A percentile compares a stretch with the other conserved stretches of the same genome.
phyloP scores from a whole-genome alignment of 2,888 invertebrate species.

The Netelia melanura region DNA sequence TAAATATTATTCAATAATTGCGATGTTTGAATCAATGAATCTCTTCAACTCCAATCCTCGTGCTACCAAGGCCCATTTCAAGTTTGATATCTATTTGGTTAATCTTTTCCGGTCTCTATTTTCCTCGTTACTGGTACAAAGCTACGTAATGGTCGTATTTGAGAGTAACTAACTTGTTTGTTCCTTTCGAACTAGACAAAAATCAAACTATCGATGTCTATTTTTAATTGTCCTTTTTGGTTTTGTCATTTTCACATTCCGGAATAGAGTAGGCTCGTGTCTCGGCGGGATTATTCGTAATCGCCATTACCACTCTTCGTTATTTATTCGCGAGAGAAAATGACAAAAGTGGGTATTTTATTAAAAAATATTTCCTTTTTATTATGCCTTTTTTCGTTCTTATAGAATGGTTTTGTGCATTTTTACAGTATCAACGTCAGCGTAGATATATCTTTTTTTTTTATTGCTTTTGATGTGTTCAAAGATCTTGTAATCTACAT shows the following conservation, averaged over 20 bases:
- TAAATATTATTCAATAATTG: conserved; percentile 26
- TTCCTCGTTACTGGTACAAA: conserved; percentile 53
- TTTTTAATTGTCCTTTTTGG: conserved; percentile 3
- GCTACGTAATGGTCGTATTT: conserved; percentile 33
- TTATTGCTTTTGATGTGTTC: conserved; percentile 29
- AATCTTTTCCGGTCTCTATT: background rate
- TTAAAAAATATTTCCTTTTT: conserved; percentile 78
- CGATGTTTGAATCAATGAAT: conserved; percentile 32
- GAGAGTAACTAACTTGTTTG: conserved; percentile 7
- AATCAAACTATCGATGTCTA: conserved; percentile 27
- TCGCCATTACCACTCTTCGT: background rate
- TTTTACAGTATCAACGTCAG: conserved; percentile 75
- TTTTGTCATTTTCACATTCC: conserved; percentile 49
- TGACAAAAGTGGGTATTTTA: conserved; percentile 69
- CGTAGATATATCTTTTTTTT: conserved; percentile 33
- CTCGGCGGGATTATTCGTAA: conserved; percentile 5
- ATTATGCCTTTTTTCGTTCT: conserved; percentile 73
- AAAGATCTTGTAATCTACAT: conserved; percentile 53
- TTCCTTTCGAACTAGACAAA: conserved; percentile 19
- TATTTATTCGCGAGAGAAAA: conserved; percentile 64
- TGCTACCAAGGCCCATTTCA: conserved; percentile 7
- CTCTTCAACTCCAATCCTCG: background rate
- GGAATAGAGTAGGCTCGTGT: background rate
- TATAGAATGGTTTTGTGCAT: conserved; percentile 76
- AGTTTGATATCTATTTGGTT: background rate